Base-by-base conservation (phyloP, 1,140 invertebrate genomes). In the Paralvinella palmiformis region DNA sequence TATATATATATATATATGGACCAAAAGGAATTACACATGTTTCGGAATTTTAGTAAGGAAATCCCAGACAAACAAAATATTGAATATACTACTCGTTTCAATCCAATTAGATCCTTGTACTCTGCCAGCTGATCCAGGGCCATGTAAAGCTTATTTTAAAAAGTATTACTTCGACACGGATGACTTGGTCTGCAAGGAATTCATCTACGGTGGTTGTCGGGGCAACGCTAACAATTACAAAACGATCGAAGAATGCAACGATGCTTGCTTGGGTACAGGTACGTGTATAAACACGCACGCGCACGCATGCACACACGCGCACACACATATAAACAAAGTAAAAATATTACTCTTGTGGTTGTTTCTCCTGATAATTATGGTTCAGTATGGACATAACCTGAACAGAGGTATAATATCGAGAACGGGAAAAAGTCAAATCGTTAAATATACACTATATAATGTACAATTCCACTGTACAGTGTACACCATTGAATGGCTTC, bases 221-320 rank as follows among this genome's bases (percentile, higher is more conserved):
- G 85, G 83, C 48, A 85, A 84, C 72, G 75, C 79, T 24, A 86
- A 86, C 73, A 85, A 85, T 68, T 86, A 86, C 68, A 65, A 71
- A 29, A 73, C 77, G 1, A 41, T 76, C 31, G 71, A 80, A 59
- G 76, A 81, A 58, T 85, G 84, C n/a, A n/a, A n/a, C n/a, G n/a
- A n/a, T n/a, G n/a, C n/a, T n/a, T n/a, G n/a, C n/a, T n/a, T n/a
- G n/a, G n/a, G n/a, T n/a, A n/a, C n/a, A n/a, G n/a, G n/a, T n/a
- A n/a, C n/a, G n/a, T n/a, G n/a, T n/a, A n/a, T n/a, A n/a, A n/a
- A n/a, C n/a, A n/a, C n/a, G n/a, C n/a, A n/a, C n/a, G n/a, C n/a
- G n/a, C n/a, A n/a, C n/a, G n/a, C n/a, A n/a, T n/a, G n/a, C n/a
- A n/a, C n/a, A n/a, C n/a, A n/a, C n/a, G n/a, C n/a, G n/a, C n/a